Percentiles rank a stretch among this genome's conserved stretches.
Conservation (phyloP, 2,113 vertebrate genomes). For the Saccopteryx leptura region DNA sequence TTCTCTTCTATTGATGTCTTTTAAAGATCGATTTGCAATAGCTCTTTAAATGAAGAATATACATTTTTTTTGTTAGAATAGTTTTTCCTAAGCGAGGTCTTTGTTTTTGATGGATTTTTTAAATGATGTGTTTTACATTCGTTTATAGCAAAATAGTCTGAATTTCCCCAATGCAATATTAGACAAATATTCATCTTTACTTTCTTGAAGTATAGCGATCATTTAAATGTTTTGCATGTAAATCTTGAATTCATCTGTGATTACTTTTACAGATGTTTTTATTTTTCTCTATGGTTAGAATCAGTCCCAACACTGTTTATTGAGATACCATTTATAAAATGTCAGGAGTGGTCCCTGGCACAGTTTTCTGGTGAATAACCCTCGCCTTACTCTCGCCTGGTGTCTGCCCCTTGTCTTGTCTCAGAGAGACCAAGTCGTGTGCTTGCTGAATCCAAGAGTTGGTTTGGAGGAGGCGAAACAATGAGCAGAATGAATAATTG, state of each 20-base stretch:
- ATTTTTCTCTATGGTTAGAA: neutral
- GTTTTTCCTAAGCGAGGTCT: neutral
- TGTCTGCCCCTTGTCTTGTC: neutral
- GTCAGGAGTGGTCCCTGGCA: neutral
- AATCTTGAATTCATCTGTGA: neutral
- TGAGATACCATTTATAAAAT: neutral
- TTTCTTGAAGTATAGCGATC: slow-evolving; percentile 9
- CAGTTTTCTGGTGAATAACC: neutral
- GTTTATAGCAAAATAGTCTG: neutral
- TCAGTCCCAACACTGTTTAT: neutral
- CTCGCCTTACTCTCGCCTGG: neutral
- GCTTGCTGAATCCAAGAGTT: neutral
- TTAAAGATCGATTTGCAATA: slow-evolving; percentile 25
- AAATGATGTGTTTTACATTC: neutral
- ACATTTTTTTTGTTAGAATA: neutral
- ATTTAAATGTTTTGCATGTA: neutral
- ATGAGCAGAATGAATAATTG: neutral
- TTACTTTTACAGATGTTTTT: neutral
- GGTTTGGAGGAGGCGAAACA: neutral
- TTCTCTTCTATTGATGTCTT: neutral
- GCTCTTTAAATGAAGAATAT: neutral
- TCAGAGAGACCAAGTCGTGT: neutral
- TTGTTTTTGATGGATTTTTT: neutral
- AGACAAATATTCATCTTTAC: neutral
- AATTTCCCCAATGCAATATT: neutral